Base-by-base conservation (phyloP, 2,888 invertebrate genomes). In the Physocephala rufipes region DNA sequence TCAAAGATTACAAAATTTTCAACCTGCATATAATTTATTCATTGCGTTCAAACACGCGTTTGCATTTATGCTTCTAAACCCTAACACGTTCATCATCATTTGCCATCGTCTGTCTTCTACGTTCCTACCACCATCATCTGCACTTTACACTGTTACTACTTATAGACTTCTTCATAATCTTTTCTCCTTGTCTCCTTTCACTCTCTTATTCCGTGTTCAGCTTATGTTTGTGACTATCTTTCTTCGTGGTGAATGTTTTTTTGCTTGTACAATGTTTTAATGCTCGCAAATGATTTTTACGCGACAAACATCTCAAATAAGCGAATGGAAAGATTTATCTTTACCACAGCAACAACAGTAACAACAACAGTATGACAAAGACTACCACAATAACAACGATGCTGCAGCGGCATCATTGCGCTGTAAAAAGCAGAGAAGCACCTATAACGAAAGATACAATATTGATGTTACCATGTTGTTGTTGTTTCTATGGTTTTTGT, bases 281-380 rank as follows among this genome's bases (percentile, higher is more conserved):
- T 55, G 68, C 59, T 21, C 45, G 19, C 62, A 58, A 58, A 58
- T 58, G 58, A 58, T 58, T 67, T 71, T 67, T 75, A 75, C 75
- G 75, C 74, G 77, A 78, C 77, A 76, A 76, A 76, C 76, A 76
- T 78, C 74, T 76, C 74, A 77, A 76, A 72, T 71, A 73, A 72
- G 73, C 75, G 74, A 75, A 74, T 77, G 76, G 74, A 62, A 70
- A 75, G 75, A 75, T 76, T 77, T 76, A 77, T 77, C 76, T 75
- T 71, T 28, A 36, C 28, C 49, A 26, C 28, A 55, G 7, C 55
- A 19, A 36, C 36, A 66, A 53, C 66, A 66, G 36, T 36, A 63
- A 65, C 65, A 62, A 62, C 62, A 62, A 36, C 43, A 61, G 36
- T 15, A 19, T 19, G 19, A 19, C 49, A 12, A 19, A 7, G 19